These are phyloP conservation scores for Parauchenoglanis punctatus DNA, from an alignment of 2,797 vertebrate genomes.

Conservation along the genomic window DNA sequence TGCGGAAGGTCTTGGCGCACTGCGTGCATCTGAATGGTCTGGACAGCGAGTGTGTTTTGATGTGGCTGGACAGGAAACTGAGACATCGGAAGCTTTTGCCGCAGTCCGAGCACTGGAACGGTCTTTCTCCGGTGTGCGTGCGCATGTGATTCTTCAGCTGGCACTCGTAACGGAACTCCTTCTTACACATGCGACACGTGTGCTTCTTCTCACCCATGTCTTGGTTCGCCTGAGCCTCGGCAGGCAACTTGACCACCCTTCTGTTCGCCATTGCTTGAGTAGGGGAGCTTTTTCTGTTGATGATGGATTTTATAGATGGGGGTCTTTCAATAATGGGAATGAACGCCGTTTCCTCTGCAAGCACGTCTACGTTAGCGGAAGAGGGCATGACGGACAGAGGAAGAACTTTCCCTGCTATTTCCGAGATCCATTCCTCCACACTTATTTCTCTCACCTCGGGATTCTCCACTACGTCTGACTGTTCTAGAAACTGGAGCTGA, in stretches of 20 bases:
- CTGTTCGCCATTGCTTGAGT: slow-evolving; percentile 5
- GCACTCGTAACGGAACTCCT: slow-evolving; percentile 77
- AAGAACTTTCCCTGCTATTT: slow-evolving; percentile 74
- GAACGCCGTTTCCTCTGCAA: slow-evolving; percentile 44
- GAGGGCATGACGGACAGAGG: slow-evolving; percentile 73
- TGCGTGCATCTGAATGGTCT: slow-evolving; percentile 74
- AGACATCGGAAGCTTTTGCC: slow-evolving; percentile 76
- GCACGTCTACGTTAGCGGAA: slow-evolving; percentile 42
- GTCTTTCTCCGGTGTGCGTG: slow-evolving; percentile 75
- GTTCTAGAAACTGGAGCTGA: slow-evolving; percentile 54
- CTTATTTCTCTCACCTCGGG: slow-evolving; percentile 71
- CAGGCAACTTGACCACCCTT: not conserved
- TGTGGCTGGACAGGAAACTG: slow-evolving; percentile 78
- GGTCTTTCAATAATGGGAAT: slow-evolving; percentile 54
- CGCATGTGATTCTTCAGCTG: slow-evolving; percentile 76
- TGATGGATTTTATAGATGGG: slow-evolving; percentile 56
- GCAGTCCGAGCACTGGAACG: slow-evolving; percentile 76
- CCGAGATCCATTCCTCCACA: slow-evolving; percentile 79
- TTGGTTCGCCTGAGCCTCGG: not conserved
- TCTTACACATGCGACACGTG: slow-evolving; percentile 70
- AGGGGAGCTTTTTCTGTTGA: slow-evolving; percentile 49
- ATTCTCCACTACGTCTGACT: slow-evolving; percentile 53
- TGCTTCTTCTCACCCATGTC: slow-evolving; percentile 37
- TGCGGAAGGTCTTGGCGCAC: slow-evolving; percentile 77
- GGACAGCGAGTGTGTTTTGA: slow-evolving; percentile 74